These are phyloP conservation scores for Perognathus longimembris DNA, from an alignment of 2,113 vertebrate genomes.

Conservation along the genomic window DNA sequence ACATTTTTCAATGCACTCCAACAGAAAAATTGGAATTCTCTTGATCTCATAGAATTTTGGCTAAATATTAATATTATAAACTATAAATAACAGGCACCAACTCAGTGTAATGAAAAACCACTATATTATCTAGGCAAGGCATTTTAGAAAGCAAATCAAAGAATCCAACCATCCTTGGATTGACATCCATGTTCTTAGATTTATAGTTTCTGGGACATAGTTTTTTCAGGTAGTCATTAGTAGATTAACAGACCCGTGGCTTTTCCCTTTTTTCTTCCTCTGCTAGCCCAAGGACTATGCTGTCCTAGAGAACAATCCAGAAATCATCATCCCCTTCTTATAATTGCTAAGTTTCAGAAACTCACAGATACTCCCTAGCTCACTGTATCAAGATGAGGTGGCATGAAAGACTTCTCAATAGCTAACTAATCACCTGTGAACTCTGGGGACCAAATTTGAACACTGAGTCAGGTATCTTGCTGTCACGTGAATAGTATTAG, in stretches of 20 bases:
- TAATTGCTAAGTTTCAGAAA: neutral
- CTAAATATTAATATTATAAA: neutral
- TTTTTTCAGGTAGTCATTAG: neutral
- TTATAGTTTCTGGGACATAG: neutral
- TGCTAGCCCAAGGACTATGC: fast-evolving
- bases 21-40: neutral
- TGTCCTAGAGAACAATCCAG: neutral
- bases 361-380: neutral
- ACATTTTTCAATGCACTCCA: neutral
- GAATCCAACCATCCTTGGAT: neutral
- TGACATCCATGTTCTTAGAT: neutral
- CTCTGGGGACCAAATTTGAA: neutral
- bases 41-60: neutral
- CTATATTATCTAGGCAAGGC: neutral
- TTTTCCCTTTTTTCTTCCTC: neutral
- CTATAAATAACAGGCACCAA: neutral
- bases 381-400: neutral
- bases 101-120: neutral
- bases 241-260: neutral
- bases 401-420: neutral
- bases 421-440: neutral
- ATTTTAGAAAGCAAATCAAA: neutral
- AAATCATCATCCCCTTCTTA: neutral
- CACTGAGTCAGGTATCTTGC: neutral
- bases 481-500: neutral